Base-by-base conservation (phyloP, 2,113 vertebrate species). In the Ictidomys tridecemlineatus region DNA sequence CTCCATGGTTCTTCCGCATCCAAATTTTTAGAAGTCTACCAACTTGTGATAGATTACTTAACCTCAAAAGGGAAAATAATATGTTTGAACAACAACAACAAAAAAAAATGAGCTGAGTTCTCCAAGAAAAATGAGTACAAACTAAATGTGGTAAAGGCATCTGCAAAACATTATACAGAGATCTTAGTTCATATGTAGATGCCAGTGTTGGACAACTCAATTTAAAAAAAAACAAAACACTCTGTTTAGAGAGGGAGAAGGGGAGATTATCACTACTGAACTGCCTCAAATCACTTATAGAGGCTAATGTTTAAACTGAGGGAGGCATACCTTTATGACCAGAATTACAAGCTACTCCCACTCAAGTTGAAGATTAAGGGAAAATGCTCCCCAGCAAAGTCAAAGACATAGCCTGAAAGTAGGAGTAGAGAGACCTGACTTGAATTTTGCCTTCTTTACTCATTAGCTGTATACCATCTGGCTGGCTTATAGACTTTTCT, bases 31-130 rank as follows among this genome's bases (percentile, higher is more conserved):
- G 83, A 42, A 87, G 37, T 89, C 39, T 93, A 28, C 83, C 87
- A 88, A 86, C 65, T 77, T 76, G 42, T 42, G n/a, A 83, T 87
- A 61, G 91, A 73, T 91, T 90, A 84, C 73, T 65, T 80, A 91
- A 85, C 67, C 85, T 91, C 74, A 95, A 96, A 94, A 63, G 26
- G 73, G 80, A 82, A 92, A 92, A 65, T 83, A 76, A 76, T 53
- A 93, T 56, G n/a, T 89, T 76, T 56, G 16, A 37, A 42, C n/a
- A 72, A 67, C 32, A 72, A 67, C 32, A 76, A 83, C 73, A 39
- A 30, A 48, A 34, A 32, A 63, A n/a, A 42, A 32, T 4, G 8
- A 77, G 28, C n/a, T 85, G 87, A 80, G 37, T 90, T 74, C 26
- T 85, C 61, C 48, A 16, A 88, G 32, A 28, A 70, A 93, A 70